Evolutionary conservation across 2,113 vertebrate genomes (phyloP).

Genomic region (Machaerirhynchus nigripectus): DNA sequence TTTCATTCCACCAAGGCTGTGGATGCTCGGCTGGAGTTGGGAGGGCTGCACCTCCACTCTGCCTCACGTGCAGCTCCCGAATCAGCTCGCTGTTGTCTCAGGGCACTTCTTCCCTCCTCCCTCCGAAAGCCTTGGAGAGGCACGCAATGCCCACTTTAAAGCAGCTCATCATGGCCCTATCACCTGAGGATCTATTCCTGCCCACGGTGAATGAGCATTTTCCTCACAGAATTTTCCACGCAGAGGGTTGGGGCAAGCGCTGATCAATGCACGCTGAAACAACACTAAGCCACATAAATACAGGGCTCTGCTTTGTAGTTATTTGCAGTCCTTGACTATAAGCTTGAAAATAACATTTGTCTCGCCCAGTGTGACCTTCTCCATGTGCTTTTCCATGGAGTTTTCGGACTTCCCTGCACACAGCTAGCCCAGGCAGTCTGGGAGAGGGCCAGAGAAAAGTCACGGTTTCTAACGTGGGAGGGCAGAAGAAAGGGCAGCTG

Average conservation of each 20-base stretch:
- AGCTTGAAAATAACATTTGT: background rate
- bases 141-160: background rate
- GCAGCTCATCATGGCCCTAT: background rate
- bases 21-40: background rate
- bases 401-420: background rate
- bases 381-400: background rate
- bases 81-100: background rate
- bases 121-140: background rate
- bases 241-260: background rate
- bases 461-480: background rate
- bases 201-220: background rate
- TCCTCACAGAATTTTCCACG: background rate
- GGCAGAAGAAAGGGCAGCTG: background rate
- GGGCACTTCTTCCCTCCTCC: background rate
- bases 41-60: background rate
- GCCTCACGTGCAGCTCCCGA: background rate
- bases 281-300: background rate
- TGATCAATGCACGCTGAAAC: background rate
- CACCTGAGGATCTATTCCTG: conserved; percentile 26
- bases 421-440: background rate
- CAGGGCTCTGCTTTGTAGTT: background rate
- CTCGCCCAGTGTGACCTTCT: background rate
- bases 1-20: background rate
- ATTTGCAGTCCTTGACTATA: background rate
- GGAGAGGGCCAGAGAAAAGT: background rate